Conservation (phyloP, 2,113 vertebrate genomes). For the Zapus hudsonius region DNA sequence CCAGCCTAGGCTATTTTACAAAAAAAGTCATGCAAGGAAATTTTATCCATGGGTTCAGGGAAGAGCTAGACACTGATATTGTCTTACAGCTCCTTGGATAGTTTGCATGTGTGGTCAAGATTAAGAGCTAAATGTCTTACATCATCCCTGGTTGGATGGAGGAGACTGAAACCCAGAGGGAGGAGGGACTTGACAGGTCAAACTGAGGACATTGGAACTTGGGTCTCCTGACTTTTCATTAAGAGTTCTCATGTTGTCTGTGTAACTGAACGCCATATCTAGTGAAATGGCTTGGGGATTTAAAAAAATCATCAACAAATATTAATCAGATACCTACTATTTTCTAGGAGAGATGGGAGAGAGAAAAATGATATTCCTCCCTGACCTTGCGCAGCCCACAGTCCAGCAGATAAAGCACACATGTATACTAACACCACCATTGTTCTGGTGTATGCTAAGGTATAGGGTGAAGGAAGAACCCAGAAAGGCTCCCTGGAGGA, state of each 20-base stretch:
- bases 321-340: neutral
- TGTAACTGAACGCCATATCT: constrained; percentile 17
- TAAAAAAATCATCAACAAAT: neutral
- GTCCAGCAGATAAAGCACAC: neutral
- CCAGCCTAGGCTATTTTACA: neutral
- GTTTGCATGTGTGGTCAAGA: neutral
- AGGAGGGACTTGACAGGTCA: neutral
- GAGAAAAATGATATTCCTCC: neutral
- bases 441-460: neutral
- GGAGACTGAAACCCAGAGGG: neutral
- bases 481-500: neutral
- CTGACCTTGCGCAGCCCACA: neutral
- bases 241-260: neutral
- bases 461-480: neutral
- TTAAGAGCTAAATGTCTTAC: neutral
- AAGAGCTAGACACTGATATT: neutral
- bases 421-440: neutral
- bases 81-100: neutral
- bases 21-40: neutral
- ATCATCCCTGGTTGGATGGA: neutral
- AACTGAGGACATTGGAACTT: neutral
- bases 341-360: neutral
- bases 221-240: neutral
- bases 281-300: neutral
- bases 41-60: neutral